phyloP scores from a whole-genome alignment of 2,888 invertebrate genomes.

The Temnothorax unifasciatus region DNA sequence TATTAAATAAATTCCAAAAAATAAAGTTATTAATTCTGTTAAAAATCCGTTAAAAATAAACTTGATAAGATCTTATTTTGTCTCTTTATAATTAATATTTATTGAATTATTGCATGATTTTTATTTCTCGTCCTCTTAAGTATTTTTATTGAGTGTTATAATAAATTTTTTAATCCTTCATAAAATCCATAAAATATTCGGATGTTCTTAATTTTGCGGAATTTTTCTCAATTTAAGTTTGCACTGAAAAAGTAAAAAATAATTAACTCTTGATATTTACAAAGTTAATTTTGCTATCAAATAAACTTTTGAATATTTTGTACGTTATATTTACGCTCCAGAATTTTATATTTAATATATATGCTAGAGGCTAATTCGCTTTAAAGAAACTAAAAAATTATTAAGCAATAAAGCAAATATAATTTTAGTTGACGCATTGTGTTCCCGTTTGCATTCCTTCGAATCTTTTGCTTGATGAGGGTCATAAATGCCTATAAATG shows the following conservation, averaged over 20 bases:
- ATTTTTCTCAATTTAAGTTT: slow-evolving; percentile 2
- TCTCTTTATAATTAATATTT: neutral
- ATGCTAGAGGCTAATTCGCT: neutral
- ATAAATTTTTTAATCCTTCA: neutral
- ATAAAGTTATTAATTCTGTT: neutral
- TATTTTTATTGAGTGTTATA: neutral
- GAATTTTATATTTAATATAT: neutral
- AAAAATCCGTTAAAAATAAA: neutral
- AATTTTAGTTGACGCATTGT: slow-evolving; percentile 59
- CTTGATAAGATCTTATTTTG: neutral
- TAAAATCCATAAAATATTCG: neutral
- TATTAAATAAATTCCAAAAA: neutral
- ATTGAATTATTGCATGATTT: neutral
- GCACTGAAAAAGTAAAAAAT: neutral
- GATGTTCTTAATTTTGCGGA: neutral
- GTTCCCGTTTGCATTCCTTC: neutral
- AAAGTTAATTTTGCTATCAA: neutral
- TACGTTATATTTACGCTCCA: neutral
- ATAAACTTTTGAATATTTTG: neutral
- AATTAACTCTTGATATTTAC: neutral
- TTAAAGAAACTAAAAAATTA: neutral
- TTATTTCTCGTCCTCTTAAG: neutral
- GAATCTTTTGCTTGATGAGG: slow-evolving; percentile 61
- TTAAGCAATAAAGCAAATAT: slow-evolving; percentile 40
- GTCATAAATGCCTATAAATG: slow-evolving; percentile 68